Conservation (phyloP, 2,113 vertebrate species). For the Gallinago media region DNA sequence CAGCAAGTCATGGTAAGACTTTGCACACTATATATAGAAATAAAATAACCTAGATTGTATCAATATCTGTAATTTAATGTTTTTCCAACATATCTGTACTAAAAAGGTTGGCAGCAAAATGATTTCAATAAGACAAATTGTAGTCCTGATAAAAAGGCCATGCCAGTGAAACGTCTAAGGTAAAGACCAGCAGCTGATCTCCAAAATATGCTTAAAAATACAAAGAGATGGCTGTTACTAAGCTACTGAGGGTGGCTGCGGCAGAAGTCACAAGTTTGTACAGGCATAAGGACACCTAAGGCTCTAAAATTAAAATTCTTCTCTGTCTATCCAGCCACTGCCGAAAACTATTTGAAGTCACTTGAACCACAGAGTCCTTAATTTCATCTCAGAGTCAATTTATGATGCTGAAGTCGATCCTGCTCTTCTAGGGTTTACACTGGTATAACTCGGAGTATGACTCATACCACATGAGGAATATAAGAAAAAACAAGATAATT, state of each 20-base stretch:
- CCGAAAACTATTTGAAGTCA: not conserved
- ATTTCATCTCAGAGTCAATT: not conserved
- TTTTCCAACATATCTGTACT: not conserved
- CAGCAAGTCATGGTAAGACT: not conserved
- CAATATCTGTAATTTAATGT: not conserved
- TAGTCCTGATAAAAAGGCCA: not conserved
- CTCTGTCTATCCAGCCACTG: not conserved
- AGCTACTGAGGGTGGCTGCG: not conserved
- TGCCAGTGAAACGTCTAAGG: not conserved
- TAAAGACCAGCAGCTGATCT: not conserved
- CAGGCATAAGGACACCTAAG: not conserved
- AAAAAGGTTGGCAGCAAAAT: not conserved
- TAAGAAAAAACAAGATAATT: not conserved
- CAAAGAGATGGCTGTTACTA: not conserved
- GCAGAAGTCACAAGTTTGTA: not conserved
- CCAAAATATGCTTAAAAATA: not conserved
- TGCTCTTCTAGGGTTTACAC: not conserved
- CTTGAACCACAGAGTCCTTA: not conserved
- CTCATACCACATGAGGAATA: not conserved
- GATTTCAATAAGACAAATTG: not conserved
- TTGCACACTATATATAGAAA: not conserved
- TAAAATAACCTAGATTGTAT: not conserved
- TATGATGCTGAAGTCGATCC: not conserved
- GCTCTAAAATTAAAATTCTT: not conserved
- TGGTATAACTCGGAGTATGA: not conserved